These are phyloP conservation scores for Peromyscus attwateri DNA, from an alignment of 2,797 vertebrate species.

Conservation along the genomic window DNA sequence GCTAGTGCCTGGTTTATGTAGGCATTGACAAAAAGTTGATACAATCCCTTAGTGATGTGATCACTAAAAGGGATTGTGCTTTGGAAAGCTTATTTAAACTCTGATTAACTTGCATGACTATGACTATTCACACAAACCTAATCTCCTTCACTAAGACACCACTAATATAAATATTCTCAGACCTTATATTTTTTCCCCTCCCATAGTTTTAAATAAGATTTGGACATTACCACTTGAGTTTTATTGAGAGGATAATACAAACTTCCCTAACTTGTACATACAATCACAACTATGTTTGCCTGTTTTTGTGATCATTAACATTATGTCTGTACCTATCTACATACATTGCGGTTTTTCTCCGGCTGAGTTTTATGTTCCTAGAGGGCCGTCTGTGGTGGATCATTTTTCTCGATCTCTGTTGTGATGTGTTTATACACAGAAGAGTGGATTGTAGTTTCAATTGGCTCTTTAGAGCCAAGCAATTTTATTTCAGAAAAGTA, in stretches of 20 bases:
- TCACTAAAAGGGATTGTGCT: not conserved
- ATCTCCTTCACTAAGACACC: slow-evolving; percentile 31
- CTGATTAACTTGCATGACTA: not conserved
- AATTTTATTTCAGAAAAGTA: slow-evolving; percentile 89
- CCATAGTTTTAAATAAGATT: slow-evolving; percentile 29
- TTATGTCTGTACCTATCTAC: not conserved
- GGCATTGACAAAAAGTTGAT: not conserved
- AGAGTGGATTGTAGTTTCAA: slow-evolving; percentile 80
- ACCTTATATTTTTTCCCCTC: not conserved
- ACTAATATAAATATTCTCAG: slow-evolving; percentile 18
- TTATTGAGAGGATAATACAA: not conserved
- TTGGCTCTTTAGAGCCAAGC: slow-evolving; percentile 86
- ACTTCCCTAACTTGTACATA: not conserved
- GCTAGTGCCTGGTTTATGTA: not conserved
- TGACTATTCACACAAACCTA: not conserved
- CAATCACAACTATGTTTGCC: not conserved
- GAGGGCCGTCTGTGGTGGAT: not conserved
- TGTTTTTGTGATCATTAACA: not conserved
- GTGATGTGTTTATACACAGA: slow-evolving; percentile 77
- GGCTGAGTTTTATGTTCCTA: not conserved
- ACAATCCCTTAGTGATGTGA: not conserved
- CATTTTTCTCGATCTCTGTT: slow-evolving; percentile 57
- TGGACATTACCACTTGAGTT: slow-evolving; percentile 23
- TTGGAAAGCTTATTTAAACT: not conserved
- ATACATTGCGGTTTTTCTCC: not conserved